Percentiles rank a stretch among this genome's conserved stretches.
These are phyloP conservation scores for Cryptocephalus moraei DNA, from an alignment of 2,888 invertebrate genomes.

Conservation along the genomic window DNA sequence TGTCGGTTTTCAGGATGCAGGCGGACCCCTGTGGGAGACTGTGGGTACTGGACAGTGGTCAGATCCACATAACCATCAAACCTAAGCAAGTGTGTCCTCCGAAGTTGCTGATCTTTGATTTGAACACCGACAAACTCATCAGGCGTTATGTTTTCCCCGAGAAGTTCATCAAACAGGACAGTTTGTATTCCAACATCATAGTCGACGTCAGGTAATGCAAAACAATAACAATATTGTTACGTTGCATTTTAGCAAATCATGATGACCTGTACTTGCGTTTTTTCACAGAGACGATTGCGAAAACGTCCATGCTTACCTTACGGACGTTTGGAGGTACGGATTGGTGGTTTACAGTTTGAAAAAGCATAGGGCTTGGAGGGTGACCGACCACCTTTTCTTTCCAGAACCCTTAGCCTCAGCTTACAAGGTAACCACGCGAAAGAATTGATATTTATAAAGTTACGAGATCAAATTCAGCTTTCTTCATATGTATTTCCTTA, in stretches of 20 bases:
- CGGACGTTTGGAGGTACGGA: slow-evolving; percentile 55
- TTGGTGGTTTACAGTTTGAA: slow-evolving; percentile 40
- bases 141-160: slow-evolving; percentile 54
- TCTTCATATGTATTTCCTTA: no score
- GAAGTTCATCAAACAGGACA: slow-evolving; percentile 54
- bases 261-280: background rate
- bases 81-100: slow-evolving; percentile 64
- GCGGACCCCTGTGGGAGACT: slow-evolving; percentile 66
- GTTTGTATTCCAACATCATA: slow-evolving; percentile 56
- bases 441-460: no score
- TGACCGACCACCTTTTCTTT: slow-evolving; percentile 59
- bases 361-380: slow-evolving; percentile 50
- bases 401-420: slow-evolving; percentile 66
- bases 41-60: slow-evolving; percentile 75
- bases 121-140: slow-evolving; percentile 46
- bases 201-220: slow-evolving; percentile 41
- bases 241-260: no score
- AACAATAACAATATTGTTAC: slow-evolving; percentile 7
- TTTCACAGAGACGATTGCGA: slow-evolving; percentile 43
- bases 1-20: slow-evolving; percentile 66
- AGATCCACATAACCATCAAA: slow-evolving; percentile 56
- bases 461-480: no score
- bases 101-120: slow-evolving; percentile 61
- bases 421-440: slow-evolving; percentile 44
- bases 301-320: slow-evolving; percentile 54